Percentiles rank a stretch among this genome's conserved stretches.
These are phyloP conservation scores for Phytoseiulus persimilis DNA, from an alignment of 2,888 invertebrate genomes.

Conservation along the genomic window DNA sequence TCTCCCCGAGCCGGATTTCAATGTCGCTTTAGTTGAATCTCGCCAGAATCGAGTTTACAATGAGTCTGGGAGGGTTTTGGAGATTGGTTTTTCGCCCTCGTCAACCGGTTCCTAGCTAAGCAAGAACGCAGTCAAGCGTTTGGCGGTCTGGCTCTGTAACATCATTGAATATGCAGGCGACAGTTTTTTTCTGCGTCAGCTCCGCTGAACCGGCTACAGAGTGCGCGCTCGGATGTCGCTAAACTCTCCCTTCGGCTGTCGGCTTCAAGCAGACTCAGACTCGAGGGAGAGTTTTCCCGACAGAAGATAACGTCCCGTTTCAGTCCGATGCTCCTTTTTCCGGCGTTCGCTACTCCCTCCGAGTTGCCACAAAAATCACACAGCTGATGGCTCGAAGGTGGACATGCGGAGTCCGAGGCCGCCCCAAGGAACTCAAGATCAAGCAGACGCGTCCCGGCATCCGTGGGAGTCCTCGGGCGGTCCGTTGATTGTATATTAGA, in stretches of 20 bases:
- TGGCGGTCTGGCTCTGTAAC: background rate
- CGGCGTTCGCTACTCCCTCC: too few relatives aligned
- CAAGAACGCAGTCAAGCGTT: background rate
- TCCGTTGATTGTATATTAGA: background rate
- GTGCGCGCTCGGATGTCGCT: too few relatives aligned
- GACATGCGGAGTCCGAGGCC: background rate
- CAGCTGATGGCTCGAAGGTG: too few relatives aligned
- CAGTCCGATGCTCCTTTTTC: too few relatives aligned
- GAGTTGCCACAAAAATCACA: too few relatives aligned
- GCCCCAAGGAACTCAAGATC: background rate
- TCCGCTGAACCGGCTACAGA: background rate
- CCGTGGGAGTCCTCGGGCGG: background rate
- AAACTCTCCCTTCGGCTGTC: too few relatives aligned
- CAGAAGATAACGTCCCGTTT: too few relatives aligned
- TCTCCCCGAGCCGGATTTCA: too few relatives aligned
- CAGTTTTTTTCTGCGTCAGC: background rate
- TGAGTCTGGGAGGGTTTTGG: background rate
- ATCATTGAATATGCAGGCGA: background rate
- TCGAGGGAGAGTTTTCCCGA: too few relatives aligned
- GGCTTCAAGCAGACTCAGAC: too few relatives aligned
- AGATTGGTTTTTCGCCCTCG: background rate
- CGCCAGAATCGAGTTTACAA: background rate
- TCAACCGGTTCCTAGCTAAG: background rate
- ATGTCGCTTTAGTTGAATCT: background rate
- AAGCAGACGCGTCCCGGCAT: background rate